Percentiles rank a stretch among this genome's conserved stretches.
Evolutionary conservation across 2,797 vertebrate genomes (phyloP).

Genomic region (Sebastes melanostomus): DNA sequence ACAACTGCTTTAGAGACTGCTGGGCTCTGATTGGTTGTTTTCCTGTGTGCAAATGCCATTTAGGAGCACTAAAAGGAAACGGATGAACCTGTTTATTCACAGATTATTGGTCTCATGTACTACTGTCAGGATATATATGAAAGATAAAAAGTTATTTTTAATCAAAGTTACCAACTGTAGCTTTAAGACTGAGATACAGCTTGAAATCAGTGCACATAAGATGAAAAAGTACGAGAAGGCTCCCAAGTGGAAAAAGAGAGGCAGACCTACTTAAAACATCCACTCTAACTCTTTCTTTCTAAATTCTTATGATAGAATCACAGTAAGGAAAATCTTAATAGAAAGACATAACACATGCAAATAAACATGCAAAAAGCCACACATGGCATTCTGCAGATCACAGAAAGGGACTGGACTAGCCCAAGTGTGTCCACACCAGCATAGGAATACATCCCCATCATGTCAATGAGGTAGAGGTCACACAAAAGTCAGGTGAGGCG

Average conservation of each 20-base stretch:
- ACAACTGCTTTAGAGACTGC: no score
- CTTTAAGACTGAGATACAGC: not conserved
- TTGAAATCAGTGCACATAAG: not conserved
- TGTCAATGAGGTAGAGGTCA: slow-evolving; percentile 22
- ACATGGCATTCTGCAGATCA: slow-evolving; percentile 30
- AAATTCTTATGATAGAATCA: not conserved
- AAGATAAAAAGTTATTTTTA: not conserved
- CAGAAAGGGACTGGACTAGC: slow-evolving; percentile 16
- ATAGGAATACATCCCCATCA: slow-evolving; percentile 15
- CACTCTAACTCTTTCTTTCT: not conserved
- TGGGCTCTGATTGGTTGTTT: no score
- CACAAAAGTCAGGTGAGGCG: slow-evolving; percentile 40
- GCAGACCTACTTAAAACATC: not conserved
- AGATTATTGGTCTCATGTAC: not conserved
- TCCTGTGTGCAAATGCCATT: not conserved
- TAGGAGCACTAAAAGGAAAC: not conserved
- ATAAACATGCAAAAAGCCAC: slow-evolving; percentile 43
- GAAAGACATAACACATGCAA: slow-evolving; percentile 28
- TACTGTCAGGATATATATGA: no score
- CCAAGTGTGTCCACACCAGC: slow-evolving; percentile 30
- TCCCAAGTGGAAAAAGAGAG: not conserved
- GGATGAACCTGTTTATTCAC: not conserved
- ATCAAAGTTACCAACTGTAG: not conserved
- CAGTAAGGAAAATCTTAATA: not conserved
- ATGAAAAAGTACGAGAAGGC: not conserved